Base-by-base conservation (phyloP, 2,888 invertebrate genomes). In the Dusona sp. region DNA sequence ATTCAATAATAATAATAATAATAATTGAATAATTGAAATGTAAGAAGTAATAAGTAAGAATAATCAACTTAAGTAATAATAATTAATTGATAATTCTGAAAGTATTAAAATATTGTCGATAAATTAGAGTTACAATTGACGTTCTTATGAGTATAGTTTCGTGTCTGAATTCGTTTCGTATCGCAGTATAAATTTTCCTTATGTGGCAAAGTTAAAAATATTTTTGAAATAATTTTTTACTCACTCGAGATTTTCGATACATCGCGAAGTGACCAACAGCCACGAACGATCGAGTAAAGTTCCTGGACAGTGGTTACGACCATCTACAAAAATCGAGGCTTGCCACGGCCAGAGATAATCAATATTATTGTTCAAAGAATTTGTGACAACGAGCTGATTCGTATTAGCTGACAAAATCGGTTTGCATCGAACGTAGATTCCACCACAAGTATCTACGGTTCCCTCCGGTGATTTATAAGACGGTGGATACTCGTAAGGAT, bases 311-410 rank as follows among this genome's bases (percentile, higher is more conserved):
- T 94, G 95, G 87, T 96, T 96, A 83, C 94, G 92, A 3, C 98
- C 98, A 91, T 97, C 96, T 0, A 95, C 94, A 92, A 96, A 97
- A 77, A 98, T 94, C 90, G 97, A 96, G 0, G 96, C 97, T 90
- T 96, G 94, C 98, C 98, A 98, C 0, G 97, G 97, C 95, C 96
- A 96, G 84, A 94, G 89, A 89, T 95, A 94, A 42, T 92, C 90
- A 45, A 92, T 57, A 57, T 85, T 88, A 42, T 88, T 87, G 29
- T 88, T 89, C 16, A 51, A 85, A 13, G 87, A 86, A 61, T 83
- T 79, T 73, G 88, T 87, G n/a, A 89, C 68, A 3, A 87, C 38
- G 65, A 90, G 79, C 48, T 57, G 48, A 65, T 33, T 82, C 64
- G 65, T 25, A n/a, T 79, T 74, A 16, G 79, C 84, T 36, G 86